Conservation (phyloP, 2,113 vertebrate genomes). For the Lophius piscatorius region DNA sequence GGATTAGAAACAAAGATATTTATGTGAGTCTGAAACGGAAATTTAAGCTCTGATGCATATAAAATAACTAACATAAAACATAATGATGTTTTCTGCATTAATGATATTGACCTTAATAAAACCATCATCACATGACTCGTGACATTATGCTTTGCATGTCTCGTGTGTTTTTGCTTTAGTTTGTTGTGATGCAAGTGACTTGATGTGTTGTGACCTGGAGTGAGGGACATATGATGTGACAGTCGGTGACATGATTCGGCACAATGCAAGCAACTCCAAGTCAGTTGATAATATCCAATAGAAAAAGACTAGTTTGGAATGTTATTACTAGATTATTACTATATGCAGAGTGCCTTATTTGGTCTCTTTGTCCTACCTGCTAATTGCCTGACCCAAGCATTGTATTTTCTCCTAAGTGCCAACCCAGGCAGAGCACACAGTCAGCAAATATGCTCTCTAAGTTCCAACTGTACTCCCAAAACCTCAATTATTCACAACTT, state of each 20-base stretch:
- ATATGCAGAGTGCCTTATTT: conserved; percentile 5
- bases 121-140: background rate
- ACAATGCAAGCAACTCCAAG: background rate
- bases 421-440: conserved; percentile 57
- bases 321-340: conserved; percentile 29
- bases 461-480: conserved; percentile 55
- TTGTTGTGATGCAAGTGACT: conserved; percentile 19
- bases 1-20: too few relatives aligned
- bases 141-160: background rate
- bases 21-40: too few relatives aligned
- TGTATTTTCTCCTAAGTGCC: conserved; percentile 54
- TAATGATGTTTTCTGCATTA: too few relatives aligned
- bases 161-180: background rate
- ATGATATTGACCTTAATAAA: background rate
- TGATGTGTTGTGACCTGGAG: background rate
- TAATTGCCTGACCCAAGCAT: conserved; percentile 56
- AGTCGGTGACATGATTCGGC: background rate
- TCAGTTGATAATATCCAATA: conserved; percentile 1
- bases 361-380: conserved; percentile 27
- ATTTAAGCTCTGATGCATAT: too few relatives aligned
- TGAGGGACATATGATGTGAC: conserved; percentile 17
- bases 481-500: conserved; percentile 79
- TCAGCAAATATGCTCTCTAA: conserved; percentile 65
- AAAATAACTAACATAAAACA: too few relatives aligned
- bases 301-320: background rate